Evolutionary conservation across 2,113 vertebrate species (phyloP).

Genomic region (Baryphthengus martii): DNA sequence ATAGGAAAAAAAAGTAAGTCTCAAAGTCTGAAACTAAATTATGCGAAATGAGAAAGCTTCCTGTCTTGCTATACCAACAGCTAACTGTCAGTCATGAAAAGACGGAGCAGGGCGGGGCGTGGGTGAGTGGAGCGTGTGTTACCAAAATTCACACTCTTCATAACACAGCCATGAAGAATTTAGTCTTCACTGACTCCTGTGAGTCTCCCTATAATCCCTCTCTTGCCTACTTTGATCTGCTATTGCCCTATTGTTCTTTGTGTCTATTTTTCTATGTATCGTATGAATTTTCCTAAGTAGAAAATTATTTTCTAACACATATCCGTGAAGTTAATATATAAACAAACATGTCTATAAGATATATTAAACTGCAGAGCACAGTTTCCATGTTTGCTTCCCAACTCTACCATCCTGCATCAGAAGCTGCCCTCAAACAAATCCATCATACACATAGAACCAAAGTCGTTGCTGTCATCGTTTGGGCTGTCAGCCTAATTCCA

Average conservation of each 20-base stretch:
- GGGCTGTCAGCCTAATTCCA: not conserved
- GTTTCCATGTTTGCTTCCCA: not conserved
- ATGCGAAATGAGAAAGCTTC: not conserved
- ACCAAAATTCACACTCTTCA: not conserved
- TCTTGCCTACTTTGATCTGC: not conserved
- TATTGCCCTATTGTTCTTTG: not conserved
- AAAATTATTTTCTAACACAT: not conserved
- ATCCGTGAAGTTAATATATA: not conserved
- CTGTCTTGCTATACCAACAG: not conserved
- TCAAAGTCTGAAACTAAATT: not conserved
- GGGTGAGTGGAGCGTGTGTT: not conserved
- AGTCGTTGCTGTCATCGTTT: not conserved
- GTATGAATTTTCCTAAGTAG: not conserved
- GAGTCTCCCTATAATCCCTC: not conserved
- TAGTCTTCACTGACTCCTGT: not conserved
- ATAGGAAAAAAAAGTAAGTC: not conserved
- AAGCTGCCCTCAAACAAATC: not conserved
- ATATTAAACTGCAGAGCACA: not conserved
- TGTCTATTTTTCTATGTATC: not conserved
- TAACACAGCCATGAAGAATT: not conserved
- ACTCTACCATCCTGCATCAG: not conserved
- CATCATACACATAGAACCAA: not conserved
- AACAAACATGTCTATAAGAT: not conserved
- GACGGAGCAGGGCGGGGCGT: not conserved
- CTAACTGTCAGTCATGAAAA: not conserved